These are phyloP conservation scores for Pristionchus japonicus DNA, from an alignment of 2,888 invertebrate species.

Conservation along the genomic window DNA sequence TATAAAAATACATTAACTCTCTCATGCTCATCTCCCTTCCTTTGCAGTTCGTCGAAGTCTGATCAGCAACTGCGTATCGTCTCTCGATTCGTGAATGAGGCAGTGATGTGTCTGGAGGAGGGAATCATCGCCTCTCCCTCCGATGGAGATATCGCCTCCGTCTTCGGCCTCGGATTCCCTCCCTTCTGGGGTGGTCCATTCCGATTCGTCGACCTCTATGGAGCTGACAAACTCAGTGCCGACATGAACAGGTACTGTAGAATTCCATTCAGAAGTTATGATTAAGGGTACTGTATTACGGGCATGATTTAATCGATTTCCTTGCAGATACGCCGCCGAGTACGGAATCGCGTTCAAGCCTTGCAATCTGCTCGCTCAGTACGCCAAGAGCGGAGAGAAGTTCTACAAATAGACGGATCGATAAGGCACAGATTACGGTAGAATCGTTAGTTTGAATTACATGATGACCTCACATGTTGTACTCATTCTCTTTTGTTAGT, in stretches of 20 bases:
- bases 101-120: constrained; percentile 94
- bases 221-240: constrained; percentile 89
- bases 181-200: constrained; percentile 93
- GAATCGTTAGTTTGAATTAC: constrained; percentile 39
- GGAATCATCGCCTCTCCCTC: constrained; percentile 93
- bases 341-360: constrained; percentile 83
- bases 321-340: constrained; percentile 42
- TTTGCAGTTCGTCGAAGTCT: constrained; percentile 80
- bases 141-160: constrained; percentile 98
- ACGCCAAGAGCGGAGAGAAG: constrained; percentile 91
- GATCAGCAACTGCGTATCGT: constrained; percentile 93
- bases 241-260: constrained; percentile 86
- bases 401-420: constrained; percentile 79
- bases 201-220: constrained; percentile 93
- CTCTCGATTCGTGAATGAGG: constrained; percentile 95
- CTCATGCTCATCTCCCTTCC: too few species aligned
- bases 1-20: too few species aligned
- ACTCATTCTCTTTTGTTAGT: constrained; percentile 3
- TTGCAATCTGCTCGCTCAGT: constrained; percentile 90
- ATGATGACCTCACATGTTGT: constrained; percentile 32
- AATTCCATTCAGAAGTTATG: too few species aligned
- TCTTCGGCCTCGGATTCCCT: constrained; percentile 98
- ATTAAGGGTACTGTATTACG: neutral
- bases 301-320: neutral
- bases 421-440: constrained; percentile 30